phyloP scores from a whole-genome alignment of 2,888 invertebrate genomes.

The Panzeria rudis region DNA sequence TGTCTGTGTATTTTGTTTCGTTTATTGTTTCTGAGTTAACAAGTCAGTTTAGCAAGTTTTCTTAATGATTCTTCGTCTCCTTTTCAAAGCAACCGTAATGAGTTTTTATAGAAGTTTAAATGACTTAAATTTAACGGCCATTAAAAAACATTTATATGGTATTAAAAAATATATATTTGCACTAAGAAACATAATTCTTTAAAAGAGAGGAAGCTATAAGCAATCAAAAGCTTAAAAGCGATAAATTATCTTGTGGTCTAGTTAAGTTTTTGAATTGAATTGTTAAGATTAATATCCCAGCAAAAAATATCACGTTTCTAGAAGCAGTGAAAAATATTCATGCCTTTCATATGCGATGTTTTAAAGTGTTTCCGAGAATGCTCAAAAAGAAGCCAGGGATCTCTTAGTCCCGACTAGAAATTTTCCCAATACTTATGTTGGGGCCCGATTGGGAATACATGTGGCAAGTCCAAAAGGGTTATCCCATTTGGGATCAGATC shows the following conservation, averaged over 20 bases:
- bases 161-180: slow-evolving; percentile 46
- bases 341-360: no score
- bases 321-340: no score
- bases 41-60: slow-evolving; percentile 48
- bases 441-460: no score
- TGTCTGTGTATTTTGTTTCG: neutral
- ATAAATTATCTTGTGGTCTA: slow-evolving; percentile 42
- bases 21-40: slow-evolving; percentile 26
- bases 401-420: no score
- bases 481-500: no score
- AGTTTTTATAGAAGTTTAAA: slow-evolving; percentile 38
- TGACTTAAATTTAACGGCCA: slow-evolving; percentile 59
- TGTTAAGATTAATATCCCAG: slow-evolving; percentile 4
- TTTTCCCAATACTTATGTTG: no score
- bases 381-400: no score
- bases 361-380: no score
- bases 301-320: no score
- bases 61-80: neutral
- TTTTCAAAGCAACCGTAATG: slow-evolving; percentile 12
- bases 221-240: neutral
- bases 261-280: neutral
- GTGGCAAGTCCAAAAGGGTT: no score
- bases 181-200: neutral
- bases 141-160: slow-evolving; percentile 59
- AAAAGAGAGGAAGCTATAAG: neutral